Percentiles rank a stretch among this genome's conserved stretches.
Conservation (phyloP, 2,797 vertebrate species). For the Acridotheres tristis region DNA sequence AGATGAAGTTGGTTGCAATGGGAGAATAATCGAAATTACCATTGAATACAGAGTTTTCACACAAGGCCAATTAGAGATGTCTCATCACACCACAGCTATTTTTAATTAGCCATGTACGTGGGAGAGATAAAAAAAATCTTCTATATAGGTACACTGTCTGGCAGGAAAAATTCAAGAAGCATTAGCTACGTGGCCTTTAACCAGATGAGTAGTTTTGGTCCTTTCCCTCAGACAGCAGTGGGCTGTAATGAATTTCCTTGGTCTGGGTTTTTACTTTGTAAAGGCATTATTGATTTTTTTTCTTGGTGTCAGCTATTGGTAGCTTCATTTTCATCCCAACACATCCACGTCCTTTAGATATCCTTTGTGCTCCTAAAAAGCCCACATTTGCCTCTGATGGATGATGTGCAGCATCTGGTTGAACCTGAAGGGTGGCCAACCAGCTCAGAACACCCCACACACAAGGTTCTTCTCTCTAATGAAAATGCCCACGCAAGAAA, state of each 20-base stretch:
- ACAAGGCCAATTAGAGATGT: conserved; percentile 21
- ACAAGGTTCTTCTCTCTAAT: not conserved
- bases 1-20: not conserved
- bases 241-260: not conserved
- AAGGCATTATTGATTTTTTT: not conserved
- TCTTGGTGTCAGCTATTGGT: not conserved
- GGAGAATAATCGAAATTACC: conserved; percentile 23
- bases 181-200: not conserved
- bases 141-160: not conserved
- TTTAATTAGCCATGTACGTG: conserved; percentile 34
- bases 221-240: not conserved
- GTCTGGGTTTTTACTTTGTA: not conserved
- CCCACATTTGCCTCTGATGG: not conserved
- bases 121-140: not conserved
- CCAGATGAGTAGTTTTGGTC: not conserved
- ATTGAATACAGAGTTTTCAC: conserved; percentile 14
- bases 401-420: not conserved
- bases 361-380: not conserved
- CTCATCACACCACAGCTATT: not conserved
- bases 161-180: not conserved
- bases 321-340: not conserved
- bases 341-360: not conserved
- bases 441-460: not conserved
- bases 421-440: not conserved
- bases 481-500: not conserved